Evolutionary conservation across 2,113 vertebrate species (phyloP), one percentile per base, ranked within the genome.

Genomic region (Chloebia gouldiae): DNA sequence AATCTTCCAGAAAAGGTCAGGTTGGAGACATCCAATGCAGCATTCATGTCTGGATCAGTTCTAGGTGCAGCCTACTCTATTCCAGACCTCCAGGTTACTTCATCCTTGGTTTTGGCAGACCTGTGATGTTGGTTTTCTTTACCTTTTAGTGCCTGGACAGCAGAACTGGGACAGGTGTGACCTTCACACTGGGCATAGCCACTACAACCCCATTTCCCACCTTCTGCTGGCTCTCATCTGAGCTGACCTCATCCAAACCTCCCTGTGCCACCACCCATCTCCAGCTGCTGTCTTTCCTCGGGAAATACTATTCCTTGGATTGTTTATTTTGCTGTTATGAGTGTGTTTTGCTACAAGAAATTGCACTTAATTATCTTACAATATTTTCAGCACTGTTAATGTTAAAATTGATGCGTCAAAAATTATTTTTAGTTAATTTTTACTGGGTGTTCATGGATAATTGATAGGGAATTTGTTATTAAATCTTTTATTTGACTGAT

Each of bases 401-500:
- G 79, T 88, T 93, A 93, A 94, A 95, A 97, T 97, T 95, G 90
- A 96, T 93, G 90, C 0, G 0, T 71, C 19, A 17, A 92, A 94
- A 96, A 95, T 79, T 1, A 84, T 88, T 96, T 96, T 97, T 94
- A 95, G 69, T 96, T 97, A 95, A 95, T 91, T 92, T 95, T 97
- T 95, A 96, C 94, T 91, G 95, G 92, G 77, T 95, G 90, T 95
- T 95, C 88, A 85, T 97, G 75, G 95, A 90, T 96, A 96, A 96
- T 95, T 97, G 95, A 97, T 96, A 91, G 92, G 90, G 94, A 94
- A 94, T 94, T 96, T 97, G 90, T 97, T 97, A 96, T 96, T 96
- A 96, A 95, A 97, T 92, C 95, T 94, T 97, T 96, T 97, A 96
- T 97, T 96, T 96, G 84, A 97, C 80, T 94, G 94, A 97, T 96